These are phyloP conservation scores for Opisthograptis luteolata DNA, from an alignment of 2,888 invertebrate species.

Conservation along the genomic window DNA sequence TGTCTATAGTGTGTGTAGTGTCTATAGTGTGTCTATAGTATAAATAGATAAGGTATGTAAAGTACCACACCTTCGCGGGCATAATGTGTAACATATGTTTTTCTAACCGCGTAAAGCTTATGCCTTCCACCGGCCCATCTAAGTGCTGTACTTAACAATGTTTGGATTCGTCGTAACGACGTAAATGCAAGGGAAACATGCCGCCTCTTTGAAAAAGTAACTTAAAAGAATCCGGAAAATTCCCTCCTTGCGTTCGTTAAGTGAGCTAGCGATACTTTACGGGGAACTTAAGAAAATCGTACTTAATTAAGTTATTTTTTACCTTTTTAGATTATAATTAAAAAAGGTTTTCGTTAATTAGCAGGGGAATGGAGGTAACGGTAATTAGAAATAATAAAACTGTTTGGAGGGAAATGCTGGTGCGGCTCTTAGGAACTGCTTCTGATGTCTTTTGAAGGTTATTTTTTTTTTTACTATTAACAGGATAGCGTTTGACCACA, in stretches of 20 bases:
- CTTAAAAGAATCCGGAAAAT: slow-evolving; percentile 46
- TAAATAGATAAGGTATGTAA: too few relatives aligned
- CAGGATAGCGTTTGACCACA: too few relatives aligned
- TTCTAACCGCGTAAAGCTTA: slow-evolving; percentile 15
- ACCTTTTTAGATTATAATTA: slow-evolving; percentile 25
- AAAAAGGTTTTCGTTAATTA: slow-evolving; percentile 23
- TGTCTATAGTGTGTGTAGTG: too few relatives aligned
- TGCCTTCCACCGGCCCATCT: slow-evolving; percentile 40
- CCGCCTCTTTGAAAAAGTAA: slow-evolving; percentile 56
- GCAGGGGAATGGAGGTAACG: slow-evolving; percentile 33
- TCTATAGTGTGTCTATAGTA: too few relatives aligned
- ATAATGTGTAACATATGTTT: background rate
- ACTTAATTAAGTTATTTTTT: slow-evolving; percentile 24
- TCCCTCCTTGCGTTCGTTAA: slow-evolving; percentile 45
- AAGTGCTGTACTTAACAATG: slow-evolving; percentile 66
- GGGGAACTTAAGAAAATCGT: slow-evolving; percentile 16
- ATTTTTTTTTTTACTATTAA: too few relatives aligned
- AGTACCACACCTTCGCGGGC: background rate
- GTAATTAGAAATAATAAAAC: background rate
- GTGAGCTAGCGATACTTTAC: slow-evolving; percentile 36
- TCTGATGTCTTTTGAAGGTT: too few relatives aligned
- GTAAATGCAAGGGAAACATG: slow-evolving; percentile 58
- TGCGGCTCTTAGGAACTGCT: too few relatives aligned
- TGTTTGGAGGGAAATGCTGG: background rate
- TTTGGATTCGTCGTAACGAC: slow-evolving; percentile 59